Evolutionary conservation across 2,888 invertebrate genomes (phyloP), one percentile per base, ranked within the genome.

Genomic region (Macrosoma leucophasiata): DNA sequence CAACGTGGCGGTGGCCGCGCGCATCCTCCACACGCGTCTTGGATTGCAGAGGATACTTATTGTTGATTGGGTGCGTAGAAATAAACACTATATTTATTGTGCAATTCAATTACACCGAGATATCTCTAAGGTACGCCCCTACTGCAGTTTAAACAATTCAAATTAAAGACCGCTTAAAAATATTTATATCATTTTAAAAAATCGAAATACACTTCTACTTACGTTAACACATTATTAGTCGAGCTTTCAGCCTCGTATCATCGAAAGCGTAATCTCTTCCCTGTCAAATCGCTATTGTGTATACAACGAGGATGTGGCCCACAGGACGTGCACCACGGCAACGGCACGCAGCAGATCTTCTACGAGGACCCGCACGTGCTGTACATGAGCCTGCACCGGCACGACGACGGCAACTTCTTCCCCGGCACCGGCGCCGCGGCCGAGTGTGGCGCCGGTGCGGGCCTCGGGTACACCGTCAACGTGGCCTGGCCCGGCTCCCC

Each of bases 391-490:
- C 90, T 99, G 67, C 99, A 99, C 87, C 93, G 99, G 54, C 98
- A 99, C 87, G 99, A 99, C 87, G 96, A 97, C 73, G 99, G 98
- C 17, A 98, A 98, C 84, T 98, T 98, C 85, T 98, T 98, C 86
- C 98, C 98, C n/a, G 99, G 98, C 45, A 99, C 99, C 2, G 99
- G 99, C 37, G 95, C 95, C 27, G 94, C 95, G 22, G 90, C 89
- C 32, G 98, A 97, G 89, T 94, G 95, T 76, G 98, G 98, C 39
- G 88, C 90, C 6, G 96, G 94, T 42, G 88, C 92, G 41, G 98
- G 97, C 2, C 81, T 93, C 41, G 98, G 98, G 32, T 97, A 90
- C 86, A 98, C 95, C 72, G 95, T 99, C 23, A 99, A 99, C 85
- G 89, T 99, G 39, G 94, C 98, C 4, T 99, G 97, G 95, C 94